Conservation (phyloP, 2,797 vertebrate species). For the Brachyalestes nurse region DNA sequence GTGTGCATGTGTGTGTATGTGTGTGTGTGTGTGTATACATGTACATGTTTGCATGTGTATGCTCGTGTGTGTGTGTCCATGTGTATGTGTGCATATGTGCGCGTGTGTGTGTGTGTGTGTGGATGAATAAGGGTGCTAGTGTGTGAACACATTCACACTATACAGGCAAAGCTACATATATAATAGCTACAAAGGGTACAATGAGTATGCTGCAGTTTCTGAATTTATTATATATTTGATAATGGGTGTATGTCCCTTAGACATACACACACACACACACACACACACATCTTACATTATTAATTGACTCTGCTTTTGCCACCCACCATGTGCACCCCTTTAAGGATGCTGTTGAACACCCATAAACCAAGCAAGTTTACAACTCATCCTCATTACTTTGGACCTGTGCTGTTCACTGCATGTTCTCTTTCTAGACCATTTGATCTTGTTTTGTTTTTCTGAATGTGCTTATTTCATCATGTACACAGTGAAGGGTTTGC, state of each 20-base stretch:
- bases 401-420: constrained; percentile 43
- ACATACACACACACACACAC: constrained; percentile 8
- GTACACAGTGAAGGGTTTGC: neutral
- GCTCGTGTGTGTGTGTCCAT: neutral
- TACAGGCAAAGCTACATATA: neutral
- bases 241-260: neutral
- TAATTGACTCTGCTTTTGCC: constrained; percentile 52
- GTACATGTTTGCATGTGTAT: neutral
- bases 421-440: neutral
- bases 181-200: neutral
- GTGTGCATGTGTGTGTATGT: neutral
- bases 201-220: neutral
- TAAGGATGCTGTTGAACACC: constrained; percentile 47
- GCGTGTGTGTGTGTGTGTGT: neutral
- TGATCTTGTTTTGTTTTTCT: neutral
- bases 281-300: constrained; percentile 43
- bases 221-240: neutral
- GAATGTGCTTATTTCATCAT: neutral
- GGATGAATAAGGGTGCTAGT: neutral
- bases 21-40: neutral
- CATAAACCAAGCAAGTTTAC: constrained; percentile 38
- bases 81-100: neutral
- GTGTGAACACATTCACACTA: neutral
- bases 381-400: constrained; percentile 35
- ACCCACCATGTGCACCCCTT: constrained; percentile 48